Evolutionary conservation across 2,888 invertebrate genomes (phyloP).

Genomic region (Elegia similella): DNA sequence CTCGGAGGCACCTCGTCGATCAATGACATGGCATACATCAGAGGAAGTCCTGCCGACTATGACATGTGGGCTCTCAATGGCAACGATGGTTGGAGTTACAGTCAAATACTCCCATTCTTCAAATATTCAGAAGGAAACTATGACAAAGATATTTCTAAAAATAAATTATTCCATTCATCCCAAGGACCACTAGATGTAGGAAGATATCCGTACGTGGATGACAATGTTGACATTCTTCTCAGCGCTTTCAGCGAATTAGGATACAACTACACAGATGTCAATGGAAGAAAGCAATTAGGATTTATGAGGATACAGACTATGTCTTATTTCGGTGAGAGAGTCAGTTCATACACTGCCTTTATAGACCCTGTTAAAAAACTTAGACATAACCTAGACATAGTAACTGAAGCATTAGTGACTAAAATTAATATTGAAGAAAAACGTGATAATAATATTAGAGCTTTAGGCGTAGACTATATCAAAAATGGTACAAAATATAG

Average conservation of each 20-base stretch:
- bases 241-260: slow-evolving; percentile 70
- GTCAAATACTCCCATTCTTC: slow-evolving; percentile 65
- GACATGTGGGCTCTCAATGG: slow-evolving; percentile 71
- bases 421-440: slow-evolving; percentile 53
- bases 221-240: slow-evolving; percentile 66
- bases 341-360: slow-evolving; percentile 70
- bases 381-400: slow-evolving; percentile 59
- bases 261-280: slow-evolving; percentile 71
- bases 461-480: slow-evolving; percentile 60
- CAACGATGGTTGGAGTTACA: slow-evolving; percentile 70
- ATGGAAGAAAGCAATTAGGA: slow-evolving; percentile 68
- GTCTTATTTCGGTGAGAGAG: slow-evolving; percentile 71
- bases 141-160: slow-evolving; percentile 69
- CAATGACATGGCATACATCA: slow-evolving; percentile 73
- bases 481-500: slow-evolving; percentile 64
- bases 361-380: slow-evolving; percentile 66
- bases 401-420: slow-evolving; percentile 67
- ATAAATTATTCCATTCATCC: slow-evolving; percentile 67
- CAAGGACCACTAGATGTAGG: slow-evolving; percentile 73
- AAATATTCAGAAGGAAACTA: slow-evolving; percentile 77
- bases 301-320: slow-evolving; percentile 73
- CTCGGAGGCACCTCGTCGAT: slow-evolving; percentile 70
- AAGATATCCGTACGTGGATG: slow-evolving; percentile 67
- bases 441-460: slow-evolving; percentile 41
- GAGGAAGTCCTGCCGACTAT: slow-evolving; percentile 72